Evolutionary conservation across 2,888 invertebrate genomes (phyloP).

Genomic region (Drosophila anomalata): DNA sequence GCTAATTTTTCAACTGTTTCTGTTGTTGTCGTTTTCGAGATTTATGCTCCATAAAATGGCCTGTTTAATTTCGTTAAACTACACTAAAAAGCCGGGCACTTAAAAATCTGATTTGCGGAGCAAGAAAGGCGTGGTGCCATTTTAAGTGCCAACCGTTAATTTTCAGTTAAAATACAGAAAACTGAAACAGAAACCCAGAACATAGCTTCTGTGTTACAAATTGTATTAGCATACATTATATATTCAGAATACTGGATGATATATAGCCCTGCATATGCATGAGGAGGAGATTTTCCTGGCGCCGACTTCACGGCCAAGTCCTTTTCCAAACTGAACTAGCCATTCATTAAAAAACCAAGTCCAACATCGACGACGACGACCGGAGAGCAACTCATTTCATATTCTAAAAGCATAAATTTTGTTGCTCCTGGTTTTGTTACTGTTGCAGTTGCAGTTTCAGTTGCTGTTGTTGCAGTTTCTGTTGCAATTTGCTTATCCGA

Average conservation of each 20-base stretch:
- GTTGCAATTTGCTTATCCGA: conserved; percentile 79
- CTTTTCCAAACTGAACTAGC: conserved; percentile 28
- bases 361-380: conserved; percentile 47
- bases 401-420: conserved; percentile 59
- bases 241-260: conserved; percentile 59
- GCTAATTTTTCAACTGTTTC: conserved; percentile 57
- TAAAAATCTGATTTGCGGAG: conserved; percentile 56
- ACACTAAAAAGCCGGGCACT: conserved; percentile 47
- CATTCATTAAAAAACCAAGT: conserved; percentile 68
- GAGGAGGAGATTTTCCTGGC: conserved; percentile 50
- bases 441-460: conserved; percentile 18
- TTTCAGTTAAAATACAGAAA: conserved; percentile 1
- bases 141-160: conserved; percentile 46
- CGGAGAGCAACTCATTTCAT: conserved; percentile 56
- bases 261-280: conserved; percentile 59
- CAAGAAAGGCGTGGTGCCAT: conserved; percentile 61
- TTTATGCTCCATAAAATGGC: conserved; percentile 53
- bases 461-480: conserved; percentile 31
- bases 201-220: conserved; percentile 49
- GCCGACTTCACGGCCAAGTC: conserved; percentile 48
- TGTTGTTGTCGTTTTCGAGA: conserved; percentile 29
- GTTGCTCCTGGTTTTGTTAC: conserved; percentile 31
- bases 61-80: conserved; percentile 55
- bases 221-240: conserved; percentile 48
- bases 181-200: conserved; percentile 10